Base-by-base conservation (phyloP, 2,888 invertebrate genomes). In the Aleiodes testaceus region DNA sequence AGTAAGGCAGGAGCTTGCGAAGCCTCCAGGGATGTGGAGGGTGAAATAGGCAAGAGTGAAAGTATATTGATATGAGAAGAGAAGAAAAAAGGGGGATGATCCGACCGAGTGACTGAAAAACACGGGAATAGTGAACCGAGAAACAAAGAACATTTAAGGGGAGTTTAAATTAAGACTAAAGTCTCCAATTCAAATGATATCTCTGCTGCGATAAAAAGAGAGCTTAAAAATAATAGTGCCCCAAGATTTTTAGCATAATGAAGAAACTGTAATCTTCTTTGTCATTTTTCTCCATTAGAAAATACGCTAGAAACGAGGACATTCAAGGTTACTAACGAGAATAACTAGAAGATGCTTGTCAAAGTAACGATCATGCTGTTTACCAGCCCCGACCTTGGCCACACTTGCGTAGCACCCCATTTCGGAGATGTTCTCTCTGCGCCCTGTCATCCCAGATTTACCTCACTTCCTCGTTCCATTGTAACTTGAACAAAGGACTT, bases 381-480 rank as follows among this genome's bases (percentile, higher is more conserved):
- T 82, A 80, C 79, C 77, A 79, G 79, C 79, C 82, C 82, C 84
- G 85, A 85, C 85, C 85, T 86, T 85, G 85, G 83, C 80, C 79
- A 84, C 81, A 77, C 79, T 80, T 77, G 73, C 76, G 76, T 78
- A 76, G 75, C 78, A 16, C 47, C 47, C 63, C 64, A 70, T 72
- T 45, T 74, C 66, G 63, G 55, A 59, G 42, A 30, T 20, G 18
- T 47, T 6, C 42, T 47, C 44, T 18, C 47, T 67, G n/a, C 22
- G n/a, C n/a, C 44, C 12, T 45, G 53, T 67, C 55, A 53, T 26
- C 55, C 26, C 45, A 22, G 44, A 55, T 44, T 67, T 55, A 14
- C 26, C 14, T 53, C 50, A 49, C 72, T 66, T 61, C 64, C 65
- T 47, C 47, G 42, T 52, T 30, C 55, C 5, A 16, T 45, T 12